A percentile compares a stretch with the other conserved stretches of the same genome.
Evolutionary conservation across 1,140 invertebrate species (phyloP).

Genomic region (Bombyx mori): ASM3026992v2 NC_085131.1:10237501-10238000

Average conservation of each 20-base stretch:
- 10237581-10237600: no score
- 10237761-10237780: conserved; percentile 13
- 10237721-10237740: no score
- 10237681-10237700: no score
- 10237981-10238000: conserved; percentile 67
- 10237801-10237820: conserved; percentile 50
- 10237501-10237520: no score
- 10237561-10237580: no score
- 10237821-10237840: conserved; percentile 29
- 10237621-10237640: no score
- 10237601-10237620: no score
- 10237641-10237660: no score
- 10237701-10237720: no score
- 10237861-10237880: conserved; percentile 27
- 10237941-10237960: conserved; percentile 50
- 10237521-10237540: no score
- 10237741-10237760: conserved; percentile 12
- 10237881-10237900: conserved; percentile 46
- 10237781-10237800: conserved; percentile 8
- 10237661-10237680: no score
- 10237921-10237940: conserved; percentile 49
- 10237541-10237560: no score
- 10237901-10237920: conserved; percentile 37
- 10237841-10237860: conserved; percentile 40
- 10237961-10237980: conserved; percentile 51